Evolutionary conservation across 2,888 invertebrate genomes (phyloP).

Genomic region (Drosophila recens): DNA sequence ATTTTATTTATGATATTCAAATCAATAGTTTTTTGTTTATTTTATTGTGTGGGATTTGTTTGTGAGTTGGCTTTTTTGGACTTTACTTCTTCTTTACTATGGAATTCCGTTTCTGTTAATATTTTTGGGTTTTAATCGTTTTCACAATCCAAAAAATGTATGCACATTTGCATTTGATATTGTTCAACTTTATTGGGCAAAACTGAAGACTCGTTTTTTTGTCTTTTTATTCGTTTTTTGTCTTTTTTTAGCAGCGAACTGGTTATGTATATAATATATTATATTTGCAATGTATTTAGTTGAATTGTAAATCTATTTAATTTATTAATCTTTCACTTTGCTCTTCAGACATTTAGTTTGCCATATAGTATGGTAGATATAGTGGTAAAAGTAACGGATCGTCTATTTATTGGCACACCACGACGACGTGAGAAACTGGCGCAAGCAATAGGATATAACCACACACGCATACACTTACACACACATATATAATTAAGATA

Average conservation of each 20-base stretch:
- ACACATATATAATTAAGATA: too few relatives aligned
- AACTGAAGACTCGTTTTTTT: background rate
- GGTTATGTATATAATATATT: background rate
- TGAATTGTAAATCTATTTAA: background rate
- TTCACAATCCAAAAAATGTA: background rate
- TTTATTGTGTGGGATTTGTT: background rate
- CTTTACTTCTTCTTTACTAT: background rate
- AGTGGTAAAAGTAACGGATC: constrained; percentile 2
- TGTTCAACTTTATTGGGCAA: constrained; percentile 2
- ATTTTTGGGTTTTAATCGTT: background rate
- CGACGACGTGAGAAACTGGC: constrained; percentile 26
- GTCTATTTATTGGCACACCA: constrained; percentile 8
- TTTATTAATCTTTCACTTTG: background rate
- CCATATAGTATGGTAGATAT: background rate
- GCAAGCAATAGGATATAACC: constrained; percentile 17
- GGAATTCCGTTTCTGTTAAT: background rate
- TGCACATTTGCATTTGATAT: background rate
- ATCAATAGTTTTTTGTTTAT: too few relatives aligned
- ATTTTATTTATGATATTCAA: background rate
- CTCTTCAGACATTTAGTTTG: background rate
- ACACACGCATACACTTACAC: background rate
- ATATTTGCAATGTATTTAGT: background rate
- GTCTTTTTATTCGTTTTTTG: background rate
- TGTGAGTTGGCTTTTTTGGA: background rate
- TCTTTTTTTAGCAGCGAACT: background rate